Base-by-base conservation (phyloP, 2,797 vertebrate species). In the Petrocephalus sullivani region DNA sequence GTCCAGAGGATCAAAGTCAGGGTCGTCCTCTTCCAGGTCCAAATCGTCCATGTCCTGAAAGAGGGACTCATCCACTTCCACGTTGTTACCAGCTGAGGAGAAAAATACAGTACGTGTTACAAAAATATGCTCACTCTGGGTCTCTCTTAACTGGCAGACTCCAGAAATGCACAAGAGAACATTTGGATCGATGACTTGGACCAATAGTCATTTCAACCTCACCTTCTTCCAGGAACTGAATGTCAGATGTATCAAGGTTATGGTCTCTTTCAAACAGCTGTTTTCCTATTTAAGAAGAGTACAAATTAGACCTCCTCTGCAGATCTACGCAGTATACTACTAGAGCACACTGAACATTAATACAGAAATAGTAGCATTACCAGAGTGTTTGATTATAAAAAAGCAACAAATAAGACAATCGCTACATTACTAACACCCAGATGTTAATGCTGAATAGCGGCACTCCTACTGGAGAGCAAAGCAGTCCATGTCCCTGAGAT, bases 21-120 rank as follows among this genome's bases (percentile, higher is more conserved):
- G 97, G 86, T 98, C 97, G 2, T 98, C 97, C 88, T 99, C 98
- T 0, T 99, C 97, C 92, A 99, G 92, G 86, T 99, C 98, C 93
- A 99, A 94, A 92, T 99, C 98, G 87, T 99, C 98, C 91, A 99
- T 97, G 92, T 99, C 98, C 93, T 99, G 98, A 93, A 99, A 99
- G 78, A 99, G 94, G 0, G 98, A 99, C 93, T 99, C 98, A 51
- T 99, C 98, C 90, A 99, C 98, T 90, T 99, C 98, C 89, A 99
- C 98, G 0, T 93, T 99, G 94, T 99, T 99, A 91, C 97, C 98
- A 94, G 94, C 98, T 98, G 93, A 53, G 93, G 88, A 67, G 19
- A 88, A 51, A 87, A 86, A 57, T 1, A 28, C 51, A 37, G 23
- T 10, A 49, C 46, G 6, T 16, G 9, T 28, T 28, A 28, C 28